Conservation (phyloP, 2,797 vertebrate genomes). For the Poecilia picta region DNA sequence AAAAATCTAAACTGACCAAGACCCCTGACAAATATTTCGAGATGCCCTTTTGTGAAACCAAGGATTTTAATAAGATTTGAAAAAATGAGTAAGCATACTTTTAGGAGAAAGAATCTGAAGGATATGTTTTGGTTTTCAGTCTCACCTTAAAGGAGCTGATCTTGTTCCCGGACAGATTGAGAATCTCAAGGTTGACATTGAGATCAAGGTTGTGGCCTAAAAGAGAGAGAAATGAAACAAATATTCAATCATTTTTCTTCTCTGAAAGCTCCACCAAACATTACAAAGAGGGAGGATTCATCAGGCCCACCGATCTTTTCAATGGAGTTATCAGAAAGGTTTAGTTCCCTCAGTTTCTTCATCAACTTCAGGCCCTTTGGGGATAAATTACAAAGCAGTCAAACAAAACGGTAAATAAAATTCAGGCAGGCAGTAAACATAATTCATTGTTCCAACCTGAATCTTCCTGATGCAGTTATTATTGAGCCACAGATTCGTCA, state of each 20-base stretch:
- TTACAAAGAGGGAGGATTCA: conserved; percentile 5
- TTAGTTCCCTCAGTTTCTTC: conserved; percentile 86
- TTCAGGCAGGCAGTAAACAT: not conserved
- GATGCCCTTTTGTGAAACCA: conserved; percentile 41
- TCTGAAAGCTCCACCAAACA: conserved; percentile 31
- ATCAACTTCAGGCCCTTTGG: conserved; percentile 80
- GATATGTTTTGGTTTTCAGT: conserved; percentile 38
- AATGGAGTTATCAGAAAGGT: conserved; percentile 85
- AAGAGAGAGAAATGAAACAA: conserved; percentile 36
- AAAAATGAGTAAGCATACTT: conserved; percentile 29
- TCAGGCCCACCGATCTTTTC: conserved; percentile 82
- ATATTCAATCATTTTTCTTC: conserved; percentile 16
- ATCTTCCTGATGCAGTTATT: conserved; percentile 84
- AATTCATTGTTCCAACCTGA: conserved; percentile 68
- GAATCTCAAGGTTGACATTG: conserved; percentile 82
- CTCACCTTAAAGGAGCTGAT: conserved; percentile 89
- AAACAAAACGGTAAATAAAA: not conserved
- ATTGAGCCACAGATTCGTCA: conserved; percentile 85
- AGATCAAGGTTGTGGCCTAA: conserved; percentile 81
- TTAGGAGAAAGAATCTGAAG: conserved; percentile 37
- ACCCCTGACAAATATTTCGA: conserved; percentile 28
- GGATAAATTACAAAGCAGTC: not conserved
- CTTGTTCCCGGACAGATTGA: conserved; percentile 91
- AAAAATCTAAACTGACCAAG: conserved; percentile 42
- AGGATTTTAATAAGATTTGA: conserved; percentile 53